Evolutionary conservation across 30 jellyfish, hydroid and myxozoan species (phyloP), one percentile per base, ranked within the genome.

Genomic region (Aurelia aurita): DNA sequence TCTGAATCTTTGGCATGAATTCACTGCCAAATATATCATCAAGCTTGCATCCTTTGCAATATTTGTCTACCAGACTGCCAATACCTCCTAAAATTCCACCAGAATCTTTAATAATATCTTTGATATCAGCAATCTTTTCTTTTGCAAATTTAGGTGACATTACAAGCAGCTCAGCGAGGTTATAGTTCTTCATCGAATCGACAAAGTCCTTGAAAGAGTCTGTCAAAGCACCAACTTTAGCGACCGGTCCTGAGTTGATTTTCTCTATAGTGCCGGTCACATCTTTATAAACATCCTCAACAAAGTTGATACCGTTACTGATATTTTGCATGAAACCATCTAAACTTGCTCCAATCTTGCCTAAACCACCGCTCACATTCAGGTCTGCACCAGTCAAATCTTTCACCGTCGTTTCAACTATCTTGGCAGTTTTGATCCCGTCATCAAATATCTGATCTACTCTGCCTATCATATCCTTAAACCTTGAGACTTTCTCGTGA

Each of bases 121-220:
- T 93, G 35, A 88, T 34, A 25, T 93, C 98, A 8, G 75, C 85
- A 8, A 93, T 49, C 59, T 93, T 93, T 58, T 77, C 97, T 71
- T 90, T 82, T 10, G 95, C 97, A 77, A 88, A 85, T 35, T 80
- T 84, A 11, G 98, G 98, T 20, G 98, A 77, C 83, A 87, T 78
- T 31, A 93, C 86, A 21, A 93, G 79, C 13, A 93, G 66, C 72
- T 93, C 98, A 11, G 87, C 92, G 4, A 93, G 58, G 69, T 93
- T 80, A 76, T 85, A 89, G 46, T 78, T 82, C 54, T 88, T 82
- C 71, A 93, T n/a, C 29, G 91, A 72, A 34, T 85, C 82, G 16
- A 93, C 92, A 45, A 93, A 87, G 5, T 82, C 95, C 39, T 83
- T 79, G 15, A 95, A 45, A 8, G 92, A 72, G 84, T 93, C 98